Conservation (phyloP, 2,113 vertebrate species). For the Leucoraja erinaceus region DNA sequence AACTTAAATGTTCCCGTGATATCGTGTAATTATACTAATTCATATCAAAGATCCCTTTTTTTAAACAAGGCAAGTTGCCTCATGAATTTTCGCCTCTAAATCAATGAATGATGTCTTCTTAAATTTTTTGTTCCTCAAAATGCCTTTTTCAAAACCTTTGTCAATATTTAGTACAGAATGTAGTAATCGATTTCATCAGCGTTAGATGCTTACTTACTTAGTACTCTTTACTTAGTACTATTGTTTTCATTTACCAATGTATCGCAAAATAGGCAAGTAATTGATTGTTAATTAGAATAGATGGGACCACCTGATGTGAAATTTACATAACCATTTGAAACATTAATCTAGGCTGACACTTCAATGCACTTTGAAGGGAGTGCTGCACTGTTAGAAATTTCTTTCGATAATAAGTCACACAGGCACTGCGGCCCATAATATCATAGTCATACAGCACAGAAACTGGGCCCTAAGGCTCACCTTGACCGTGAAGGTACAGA, state of each 20-base stretch:
- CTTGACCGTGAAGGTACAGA: too few relatives aligned
- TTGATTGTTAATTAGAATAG: neutral
- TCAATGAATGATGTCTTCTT: too few relatives aligned
- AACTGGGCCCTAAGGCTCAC: too few relatives aligned
- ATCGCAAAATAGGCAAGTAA: neutral
- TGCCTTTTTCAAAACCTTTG: too few relatives aligned
- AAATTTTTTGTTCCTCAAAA: too few relatives aligned
- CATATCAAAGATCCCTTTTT: too few relatives aligned
- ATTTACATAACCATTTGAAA: neutral
- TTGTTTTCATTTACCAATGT: neutral
- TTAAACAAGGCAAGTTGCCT: too few relatives aligned
- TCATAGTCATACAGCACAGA: too few relatives aligned
- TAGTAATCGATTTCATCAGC: neutral
- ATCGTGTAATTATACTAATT: too few relatives aligned
- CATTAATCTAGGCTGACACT: neutral
- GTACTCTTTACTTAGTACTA: neutral
- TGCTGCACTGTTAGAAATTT: neutral
- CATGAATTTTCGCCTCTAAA: too few relatives aligned
- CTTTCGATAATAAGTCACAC: neutral
- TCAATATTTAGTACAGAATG: neutral
- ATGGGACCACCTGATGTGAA: neutral
- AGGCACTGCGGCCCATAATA: too few relatives aligned
- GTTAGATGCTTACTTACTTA: neutral
- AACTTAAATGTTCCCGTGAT: too few relatives aligned
- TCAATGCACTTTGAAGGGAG: neutral